Evolutionary conservation across 2,888 invertebrate species (phyloP), one percentile per base, ranked within the genome.

Genomic region (Nymphalis urticae): DNA sequence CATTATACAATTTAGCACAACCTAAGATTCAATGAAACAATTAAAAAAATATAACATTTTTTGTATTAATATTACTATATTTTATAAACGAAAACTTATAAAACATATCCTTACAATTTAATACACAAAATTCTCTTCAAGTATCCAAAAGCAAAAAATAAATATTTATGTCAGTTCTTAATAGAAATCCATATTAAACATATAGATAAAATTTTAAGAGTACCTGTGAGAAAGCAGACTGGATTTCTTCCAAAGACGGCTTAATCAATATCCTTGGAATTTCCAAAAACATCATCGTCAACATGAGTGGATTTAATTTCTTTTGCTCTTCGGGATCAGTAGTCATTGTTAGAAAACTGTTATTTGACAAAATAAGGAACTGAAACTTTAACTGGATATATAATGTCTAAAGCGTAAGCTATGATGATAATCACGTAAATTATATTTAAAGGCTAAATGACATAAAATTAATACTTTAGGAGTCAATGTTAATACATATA

Each of bases 171-270:
- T 32, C 27, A 21, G 21, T 21, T 21, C 21, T 21, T 21, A 21
- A 1, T 1, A 21, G 21, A 21, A 21, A 32, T 1, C 27, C 27
- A 32, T 32, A 6, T 6, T 32, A 6, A 32, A 32, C 27, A 6
- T 6, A 32, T 32, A 32, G 6, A 32, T 32, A 32, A 32, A 32
- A 32, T 32, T 5, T 32, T 50, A 17, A 50, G 42, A n/a, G 36
- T 73, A 95, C 94, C 85, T 94, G 93, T 13, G 94, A 92, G 85
- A 96, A 95, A 50, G 94, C 88, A 69, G 90, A 89, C 79, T 97
- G 96, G 73, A 97, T 94, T 75, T 96, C 96, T 74, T 96, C 96
- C 69, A 97, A 83, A 1, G 92, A 91, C 0, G 96, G 96, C 70
- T 90, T 92, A 65, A 95, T 94, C 32, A 90, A 82, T 68, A 95